These are phyloP conservation scores for Trematomus bernacchii DNA, from an alignment of 2,797 vertebrate genomes.

Conservation along the genomic window DNA sequence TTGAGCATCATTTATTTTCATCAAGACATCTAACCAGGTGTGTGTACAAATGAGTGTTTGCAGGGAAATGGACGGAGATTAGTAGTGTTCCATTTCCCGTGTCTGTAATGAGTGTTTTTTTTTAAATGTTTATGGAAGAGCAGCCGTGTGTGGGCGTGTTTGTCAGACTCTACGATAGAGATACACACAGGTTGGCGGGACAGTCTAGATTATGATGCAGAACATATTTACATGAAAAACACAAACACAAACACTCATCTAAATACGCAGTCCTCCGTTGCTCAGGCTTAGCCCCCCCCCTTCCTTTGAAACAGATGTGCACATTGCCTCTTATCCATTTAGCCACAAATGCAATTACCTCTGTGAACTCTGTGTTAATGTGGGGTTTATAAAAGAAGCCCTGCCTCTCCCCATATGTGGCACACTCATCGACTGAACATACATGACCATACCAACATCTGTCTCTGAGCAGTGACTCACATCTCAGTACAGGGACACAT, in stretches of 20 bases:
- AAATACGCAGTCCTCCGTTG: not conserved
- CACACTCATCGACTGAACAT: slow-evolving; percentile 11
- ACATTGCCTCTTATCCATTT: slow-evolving; percentile 32
- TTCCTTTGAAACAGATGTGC: slow-evolving; percentile 52
- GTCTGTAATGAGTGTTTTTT: slow-evolving; percentile 52
- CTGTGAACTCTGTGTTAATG: slow-evolving; percentile 55
- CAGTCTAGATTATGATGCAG: slow-evolving; percentile 39
- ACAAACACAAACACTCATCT: not conserved
- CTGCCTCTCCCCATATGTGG: slow-evolving; percentile 39
- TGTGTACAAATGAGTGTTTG: slow-evolving; percentile 29
- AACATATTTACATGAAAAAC: slow-evolving; percentile 42
- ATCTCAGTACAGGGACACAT: slow-evolving; percentile 44
- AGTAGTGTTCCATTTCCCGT: slow-evolving; percentile 63
- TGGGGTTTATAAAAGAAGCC: slow-evolving; percentile 37
- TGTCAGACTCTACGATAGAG: slow-evolving; percentile 46
- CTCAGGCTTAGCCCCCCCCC: not conserved
- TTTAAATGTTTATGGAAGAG: slow-evolving; percentile 71
- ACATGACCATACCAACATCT: slow-evolving; percentile 35
- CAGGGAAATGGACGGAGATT: slow-evolving; percentile 35
- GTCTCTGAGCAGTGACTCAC: slow-evolving; percentile 56
- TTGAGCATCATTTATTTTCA: slow-evolving; percentile 25
- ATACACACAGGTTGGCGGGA: slow-evolving; percentile 37
- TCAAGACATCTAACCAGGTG: slow-evolving; percentile 51
- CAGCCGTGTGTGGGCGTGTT: slow-evolving; percentile 59
- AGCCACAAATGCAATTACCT: slow-evolving; percentile 40